Conservation (phyloP, 2,888 invertebrate species). For the Boloria euphrosyne region DNA sequence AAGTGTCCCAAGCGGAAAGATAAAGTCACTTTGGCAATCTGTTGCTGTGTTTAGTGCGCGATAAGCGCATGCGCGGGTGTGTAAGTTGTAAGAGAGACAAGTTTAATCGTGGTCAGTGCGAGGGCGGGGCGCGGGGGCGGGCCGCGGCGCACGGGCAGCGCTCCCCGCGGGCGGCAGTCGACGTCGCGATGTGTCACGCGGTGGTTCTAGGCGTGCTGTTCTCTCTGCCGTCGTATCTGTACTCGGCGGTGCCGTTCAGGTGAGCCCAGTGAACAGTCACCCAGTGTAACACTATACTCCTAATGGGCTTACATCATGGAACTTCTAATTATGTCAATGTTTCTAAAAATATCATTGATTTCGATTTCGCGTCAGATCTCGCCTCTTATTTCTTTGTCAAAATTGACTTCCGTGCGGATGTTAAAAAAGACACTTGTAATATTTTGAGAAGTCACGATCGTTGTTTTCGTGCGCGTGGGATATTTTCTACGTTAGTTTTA, state of each 20-base stretch:
- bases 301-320: neutral
- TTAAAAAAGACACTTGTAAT: neutral
- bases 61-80: conserved; percentile 20
- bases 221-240: conserved; percentile 72
- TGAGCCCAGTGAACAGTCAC: conserved; percentile 54
- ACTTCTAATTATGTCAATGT: neutral
- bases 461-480: neutral
- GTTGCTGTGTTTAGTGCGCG: conserved; percentile 16
- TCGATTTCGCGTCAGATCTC: neutral
- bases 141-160: conserved; percentile 18
- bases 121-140: conserved; percentile 27
- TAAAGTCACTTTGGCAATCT: neutral
- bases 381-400: conserved; percentile 7
- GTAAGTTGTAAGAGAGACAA: conserved; percentile 32
- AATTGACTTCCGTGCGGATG: neutral
- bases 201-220: conserved; percentile 73
- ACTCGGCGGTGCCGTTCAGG: conserved; percentile 75
- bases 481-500: too few relatives aligned
- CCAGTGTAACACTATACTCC: neutral
- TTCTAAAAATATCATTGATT: conserved; percentile 17
- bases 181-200: conserved; percentile 70
- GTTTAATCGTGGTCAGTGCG: conserved; percentile 24
- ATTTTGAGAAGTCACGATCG: conserved; percentile 10
- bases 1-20: neutral
- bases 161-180: conserved; percentile 43